Evolutionary conservation across 2,797 vertebrate genomes (phyloP).

Genomic region (Coregonus ussuriensis): DNA sequence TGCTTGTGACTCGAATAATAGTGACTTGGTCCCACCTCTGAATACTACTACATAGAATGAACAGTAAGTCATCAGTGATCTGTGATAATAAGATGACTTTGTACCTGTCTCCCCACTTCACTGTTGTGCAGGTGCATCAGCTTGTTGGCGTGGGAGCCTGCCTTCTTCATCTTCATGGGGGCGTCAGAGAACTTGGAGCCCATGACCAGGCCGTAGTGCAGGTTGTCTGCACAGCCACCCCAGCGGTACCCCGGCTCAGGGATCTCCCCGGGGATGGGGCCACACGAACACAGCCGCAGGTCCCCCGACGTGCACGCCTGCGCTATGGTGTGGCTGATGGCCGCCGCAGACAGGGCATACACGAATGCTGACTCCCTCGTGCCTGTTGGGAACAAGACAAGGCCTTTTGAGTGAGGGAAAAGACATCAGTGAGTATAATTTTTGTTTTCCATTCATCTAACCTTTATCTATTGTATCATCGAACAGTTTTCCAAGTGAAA

Average conservation of each 20-base stretch:
- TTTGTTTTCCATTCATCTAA: not conserved
- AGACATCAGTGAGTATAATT: not conserved
- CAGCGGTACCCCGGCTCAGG: constrained; percentile 96
- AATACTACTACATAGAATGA: not conserved
- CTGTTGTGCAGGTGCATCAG: constrained; percentile 99
- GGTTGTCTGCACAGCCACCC: constrained; percentile 98
- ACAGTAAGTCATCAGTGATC: not conserved
- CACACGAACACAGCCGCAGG: constrained; percentile 91
- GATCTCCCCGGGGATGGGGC: constrained; percentile 91
- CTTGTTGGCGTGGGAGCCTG: constrained; percentile 94
- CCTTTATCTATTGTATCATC: not conserved
- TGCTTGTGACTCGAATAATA: no score
- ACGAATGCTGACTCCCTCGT: constrained; percentile 96
- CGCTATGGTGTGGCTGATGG: constrained; percentile 96
- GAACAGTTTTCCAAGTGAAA: not conserved
- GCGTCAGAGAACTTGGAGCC: constrained; percentile 98
- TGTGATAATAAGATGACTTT: not conserved
- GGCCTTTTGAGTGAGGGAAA: constrained; percentile 1
- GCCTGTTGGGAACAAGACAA: constrained; percentile 69
- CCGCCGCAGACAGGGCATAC: constrained; percentile 92
- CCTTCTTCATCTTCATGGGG: constrained; percentile 97
- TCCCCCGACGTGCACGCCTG: constrained; percentile 95
- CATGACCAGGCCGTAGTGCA: constrained; percentile 96
- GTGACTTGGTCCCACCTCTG: no score
- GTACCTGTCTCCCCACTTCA: constrained; percentile 97